A percentile compares a stretch with the other conserved stretches of the same genome.
phyloP scores from a whole-genome alignment of 2,113 vertebrate genomes.

The Heterocephalus glaber region DNA sequence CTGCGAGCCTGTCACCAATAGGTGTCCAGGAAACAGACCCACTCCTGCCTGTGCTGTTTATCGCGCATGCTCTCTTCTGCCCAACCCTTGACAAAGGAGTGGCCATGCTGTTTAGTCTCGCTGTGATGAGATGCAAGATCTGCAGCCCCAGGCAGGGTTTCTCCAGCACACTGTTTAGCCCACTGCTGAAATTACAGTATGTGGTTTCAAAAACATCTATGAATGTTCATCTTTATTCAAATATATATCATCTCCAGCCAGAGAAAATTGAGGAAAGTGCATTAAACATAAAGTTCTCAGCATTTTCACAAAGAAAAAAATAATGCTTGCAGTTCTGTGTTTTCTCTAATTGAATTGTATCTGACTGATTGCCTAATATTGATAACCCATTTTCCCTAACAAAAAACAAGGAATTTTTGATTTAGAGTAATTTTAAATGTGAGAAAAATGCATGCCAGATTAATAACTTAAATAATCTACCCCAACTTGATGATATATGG shows the following conservation, averaged over 20 bases:
- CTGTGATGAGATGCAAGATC: constrained; percentile 33
- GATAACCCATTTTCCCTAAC: neutral
- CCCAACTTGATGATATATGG: neutral
- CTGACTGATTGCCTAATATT: neutral
- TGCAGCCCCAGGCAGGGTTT: constrained; percentile 37
- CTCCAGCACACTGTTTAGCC: constrained; percentile 58
- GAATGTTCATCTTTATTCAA: constrained; percentile 71
- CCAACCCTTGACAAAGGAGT: constrained; percentile 59
- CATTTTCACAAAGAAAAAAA: constrained; percentile 36
- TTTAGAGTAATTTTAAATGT: neutral
- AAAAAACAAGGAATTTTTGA: neutral
- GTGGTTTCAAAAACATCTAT: constrained; percentile 58
- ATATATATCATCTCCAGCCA: constrained; percentile 60
- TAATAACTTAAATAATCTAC: constrained; percentile 60
- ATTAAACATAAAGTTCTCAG: neutral
- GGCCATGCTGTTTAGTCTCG: constrained; percentile 69
- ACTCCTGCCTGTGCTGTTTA: constrained; percentile 63
- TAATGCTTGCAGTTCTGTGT: neutral
- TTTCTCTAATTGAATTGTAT: constrained; percentile 14
- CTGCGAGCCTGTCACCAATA: constrained; percentile 38
- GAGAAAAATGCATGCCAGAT: neutral
- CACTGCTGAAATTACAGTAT: constrained; percentile 65
- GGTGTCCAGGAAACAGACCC: constrained; percentile 45
- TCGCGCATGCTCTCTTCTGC: constrained; percentile 42
- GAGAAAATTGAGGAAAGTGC: neutral